Base-by-base conservation (phyloP, 1,140 invertebrate species). In the Metaphire vulgaris region DNA sequence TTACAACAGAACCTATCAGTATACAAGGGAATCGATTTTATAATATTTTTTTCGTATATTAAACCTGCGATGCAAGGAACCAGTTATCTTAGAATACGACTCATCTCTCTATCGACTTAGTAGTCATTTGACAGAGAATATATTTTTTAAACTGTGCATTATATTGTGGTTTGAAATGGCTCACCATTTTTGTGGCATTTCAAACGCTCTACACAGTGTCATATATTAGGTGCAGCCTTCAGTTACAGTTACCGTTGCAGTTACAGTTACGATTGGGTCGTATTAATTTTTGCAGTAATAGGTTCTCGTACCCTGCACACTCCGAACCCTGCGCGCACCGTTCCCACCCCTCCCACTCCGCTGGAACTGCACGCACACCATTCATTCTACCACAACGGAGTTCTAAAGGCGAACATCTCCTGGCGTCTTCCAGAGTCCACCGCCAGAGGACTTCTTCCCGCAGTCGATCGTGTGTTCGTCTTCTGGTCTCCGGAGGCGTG, bases 341-440 rank as follows among this genome's bases (percentile, higher is more conserved):
- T 70, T 26, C 74, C 74, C 16, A 68, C 77, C 1, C 77, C 77
- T 1, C 56, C 76, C 31, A n/a, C 76, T 21, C 68, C 73, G 32
- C 16, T 29, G 16, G 33, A 34, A 21, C 73, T 78, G 16, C 30
- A 28, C 28, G 73, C 70, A 0, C 28, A 66, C 56, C 2, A 21
- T n/a, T 68, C 77, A 1, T 75, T 71, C 41, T 78, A 70, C 74
- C 73, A 78, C n/a, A 66, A 75, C 29, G 77, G 74, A 28, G 33
- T 71, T 32, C 73, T 78, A 33, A 78, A 75, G 33, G 74, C 77
- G 2, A 78, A 78, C 67, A 74, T 78, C 1, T 70, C 77, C 33
- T 78, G 77, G 77, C 15, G 2, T 26, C 31, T 69, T 2, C 67
- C 67, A 6, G n/a, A 34, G 34, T 21, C 32, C 74, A 70, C n/a